Evolutionary conservation across 2,888 invertebrate genomes (phyloP).

Genomic region (Deilephila porcellus): DNA sequence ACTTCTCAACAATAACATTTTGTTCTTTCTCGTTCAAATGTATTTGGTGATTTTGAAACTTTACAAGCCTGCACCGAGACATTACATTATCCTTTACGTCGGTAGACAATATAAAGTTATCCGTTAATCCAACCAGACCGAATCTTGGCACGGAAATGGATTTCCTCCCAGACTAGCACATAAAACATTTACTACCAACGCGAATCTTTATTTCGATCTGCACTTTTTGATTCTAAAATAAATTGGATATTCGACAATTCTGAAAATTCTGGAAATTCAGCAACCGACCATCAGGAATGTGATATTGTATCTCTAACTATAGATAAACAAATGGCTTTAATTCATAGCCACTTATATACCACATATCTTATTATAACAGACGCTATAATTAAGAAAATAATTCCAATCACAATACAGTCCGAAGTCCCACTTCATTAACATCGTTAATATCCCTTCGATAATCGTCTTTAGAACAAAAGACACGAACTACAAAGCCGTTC

Average conservation of each 20-base stretch:
- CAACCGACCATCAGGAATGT: too few relatives aligned
- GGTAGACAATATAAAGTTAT: background rate
- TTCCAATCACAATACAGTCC: background rate
- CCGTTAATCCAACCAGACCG: slow-evolving; percentile 22
- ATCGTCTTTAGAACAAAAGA: background rate
- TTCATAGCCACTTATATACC: background rate
- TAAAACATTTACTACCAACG: slow-evolving; percentile 10
- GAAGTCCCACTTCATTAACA: background rate
- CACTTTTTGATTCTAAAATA: background rate
- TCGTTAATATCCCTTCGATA: background rate
- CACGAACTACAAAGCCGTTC: slow-evolving; percentile 10
- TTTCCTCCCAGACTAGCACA: slow-evolving; percentile 2
- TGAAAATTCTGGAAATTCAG: too few relatives aligned
- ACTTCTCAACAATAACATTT: background rate
- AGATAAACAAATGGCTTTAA: too few relatives aligned
- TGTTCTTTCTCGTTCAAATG: background rate
- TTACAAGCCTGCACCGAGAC: background rate
- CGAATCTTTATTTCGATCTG: background rate
- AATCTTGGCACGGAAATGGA: slow-evolving; percentile 16
- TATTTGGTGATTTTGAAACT: too few relatives aligned
- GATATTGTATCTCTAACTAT: too few relatives aligned
- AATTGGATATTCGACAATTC: too few relatives aligned
- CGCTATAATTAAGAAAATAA: background rate
- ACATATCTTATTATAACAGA: too few relatives aligned
- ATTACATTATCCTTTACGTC: background rate